Conservation (phyloP, 2,888 invertebrate genomes). For the Drosophila pullipes region DNA sequence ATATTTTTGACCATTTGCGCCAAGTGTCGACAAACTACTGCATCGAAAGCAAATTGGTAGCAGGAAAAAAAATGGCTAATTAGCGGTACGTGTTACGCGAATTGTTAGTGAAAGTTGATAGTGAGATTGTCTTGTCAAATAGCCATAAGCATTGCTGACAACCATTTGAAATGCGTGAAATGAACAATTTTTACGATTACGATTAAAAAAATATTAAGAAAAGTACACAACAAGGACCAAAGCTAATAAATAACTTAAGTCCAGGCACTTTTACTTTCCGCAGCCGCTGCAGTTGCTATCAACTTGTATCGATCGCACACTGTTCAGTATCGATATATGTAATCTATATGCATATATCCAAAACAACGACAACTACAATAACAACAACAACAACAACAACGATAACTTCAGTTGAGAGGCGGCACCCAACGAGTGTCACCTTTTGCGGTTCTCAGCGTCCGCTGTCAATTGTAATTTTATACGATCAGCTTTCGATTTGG, state of each 20-base stretch:
- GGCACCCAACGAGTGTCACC: slow-evolving; percentile 73
- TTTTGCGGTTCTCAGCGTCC: slow-evolving; percentile 74
- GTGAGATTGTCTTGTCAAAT: not conserved
- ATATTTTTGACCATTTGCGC: slow-evolving; percentile 31
- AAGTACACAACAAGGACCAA: slow-evolving; percentile 28
- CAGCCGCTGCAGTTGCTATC: slow-evolving; percentile 33
- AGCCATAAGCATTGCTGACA: not conserved
- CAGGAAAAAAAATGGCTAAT: slow-evolving; percentile 26
- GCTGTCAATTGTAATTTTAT: slow-evolving; percentile 80
- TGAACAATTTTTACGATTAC: not conserved
- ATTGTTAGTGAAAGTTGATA: slow-evolving; percentile 42
- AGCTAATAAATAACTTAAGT: slow-evolving; percentile 4
- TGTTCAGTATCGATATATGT: slow-evolving; percentile 60
- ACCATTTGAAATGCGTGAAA: not conserved
- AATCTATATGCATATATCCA: slow-evolving; percentile 66
- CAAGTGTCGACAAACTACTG: slow-evolving; percentile 33
- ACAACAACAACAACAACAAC: slow-evolving; percentile 28
- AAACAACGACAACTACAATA: slow-evolving; percentile 22
- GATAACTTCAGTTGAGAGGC: slow-evolving; percentile 45
- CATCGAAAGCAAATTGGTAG: slow-evolving; percentile 36
- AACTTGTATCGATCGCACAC: slow-evolving; percentile 54
- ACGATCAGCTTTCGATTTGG: slow-evolving; percentile 80
- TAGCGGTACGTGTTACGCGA: slow-evolving; percentile 21
- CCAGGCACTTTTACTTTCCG: slow-evolving; percentile 47
- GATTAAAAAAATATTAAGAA: too few species aligned